A percentile compares a stretch with the other conserved stretches of the same genome.
Evolutionary conservation across 2,888 invertebrate genomes (phyloP).

Genomic region (Crossocerus cetratus): DNA sequence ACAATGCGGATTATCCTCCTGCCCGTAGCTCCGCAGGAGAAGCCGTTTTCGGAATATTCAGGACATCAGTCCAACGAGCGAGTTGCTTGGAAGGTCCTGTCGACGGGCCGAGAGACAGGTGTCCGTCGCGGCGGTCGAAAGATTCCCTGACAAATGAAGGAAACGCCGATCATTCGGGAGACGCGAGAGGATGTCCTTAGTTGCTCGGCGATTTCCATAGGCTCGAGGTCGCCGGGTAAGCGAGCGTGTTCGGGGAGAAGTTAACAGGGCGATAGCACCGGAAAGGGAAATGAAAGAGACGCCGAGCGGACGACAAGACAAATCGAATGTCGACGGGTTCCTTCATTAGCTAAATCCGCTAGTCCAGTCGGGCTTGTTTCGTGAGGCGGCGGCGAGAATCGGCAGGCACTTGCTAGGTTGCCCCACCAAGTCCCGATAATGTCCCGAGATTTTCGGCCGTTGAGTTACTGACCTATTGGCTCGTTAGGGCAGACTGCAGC

Average conservation of each 20-base stretch:
- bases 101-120: background rate
- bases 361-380: background rate
- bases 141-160: no score
- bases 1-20: constrained; percentile 5
- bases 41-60: constrained; percentile 26
- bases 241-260: background rate
- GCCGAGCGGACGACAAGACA: background rate
- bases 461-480: constrained; percentile 76
- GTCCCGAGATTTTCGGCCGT: constrained; percentile 66
- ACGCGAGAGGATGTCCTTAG: no score
- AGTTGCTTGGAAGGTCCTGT: constrained; percentile 20
- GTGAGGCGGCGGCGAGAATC: no score
- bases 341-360: background rate
- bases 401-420: no score
- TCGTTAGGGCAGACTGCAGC: constrained; percentile 83
- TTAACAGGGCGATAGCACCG: background rate
- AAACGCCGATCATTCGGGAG: no score
- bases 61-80: constrained; percentile 28
- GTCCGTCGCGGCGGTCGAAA: no score
- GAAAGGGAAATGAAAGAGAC: constrained; percentile 1
- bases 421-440: constrained; percentile 58
- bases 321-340: constrained; percentile 1
- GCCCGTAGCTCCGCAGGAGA: constrained; percentile 15
- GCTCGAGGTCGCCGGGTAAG: no score
- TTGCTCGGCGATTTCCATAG: no score